Evolutionary conservation across 2,113 vertebrate species (phyloP), one percentile per base, ranked within the genome.

Genomic region (Arothron firmamentum): DNA sequence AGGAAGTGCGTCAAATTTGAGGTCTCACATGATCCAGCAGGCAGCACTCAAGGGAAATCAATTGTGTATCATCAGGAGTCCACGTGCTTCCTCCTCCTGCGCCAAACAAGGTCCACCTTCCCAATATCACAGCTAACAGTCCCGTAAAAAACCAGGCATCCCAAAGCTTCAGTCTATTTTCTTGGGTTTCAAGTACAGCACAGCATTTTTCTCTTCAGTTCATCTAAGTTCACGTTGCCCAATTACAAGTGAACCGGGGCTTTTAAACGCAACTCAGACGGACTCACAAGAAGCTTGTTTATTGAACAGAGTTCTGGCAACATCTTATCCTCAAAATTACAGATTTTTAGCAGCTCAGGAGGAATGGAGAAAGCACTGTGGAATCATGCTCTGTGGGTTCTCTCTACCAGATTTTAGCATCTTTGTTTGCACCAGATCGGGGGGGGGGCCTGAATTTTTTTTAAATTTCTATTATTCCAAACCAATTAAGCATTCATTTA

Each of bases 241-340:
- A 75, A 65, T 71, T 68, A 75, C 65, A 63, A 72, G 55, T 70
- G 31, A 73, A 66, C 63, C 13, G 17, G 48, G 62, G 48, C 66
- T 77, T 68, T 72, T 78, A 75, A 79, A 83, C 41, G 6, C 59
- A 72, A 81, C 42, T 78, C 61, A 67, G 70, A 77, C 70, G 63
- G 65, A 70, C 74, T 72, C 67, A 72, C 64, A 72, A 79, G 71
- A 65, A 66, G 74, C 78, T 64, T 75, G 59, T 75, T 76, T 78
- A 67, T 54, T 56, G 52, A 70, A 77, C 54, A 68, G 52, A 54
- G 50, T 62, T 74, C 63, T 76, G 66, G 69, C 69, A 71, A 74
- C 19, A 46, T 60, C 41, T 78, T 69, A 58, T 59, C 43, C 57
- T 56, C 19, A 56, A 59, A 59, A 65, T 74, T 61, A 78, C 18